These are phyloP conservation scores for Margarornis squamiger DNA, from an alignment of 2,797 vertebrate species.

Conservation along the genomic window DNA sequence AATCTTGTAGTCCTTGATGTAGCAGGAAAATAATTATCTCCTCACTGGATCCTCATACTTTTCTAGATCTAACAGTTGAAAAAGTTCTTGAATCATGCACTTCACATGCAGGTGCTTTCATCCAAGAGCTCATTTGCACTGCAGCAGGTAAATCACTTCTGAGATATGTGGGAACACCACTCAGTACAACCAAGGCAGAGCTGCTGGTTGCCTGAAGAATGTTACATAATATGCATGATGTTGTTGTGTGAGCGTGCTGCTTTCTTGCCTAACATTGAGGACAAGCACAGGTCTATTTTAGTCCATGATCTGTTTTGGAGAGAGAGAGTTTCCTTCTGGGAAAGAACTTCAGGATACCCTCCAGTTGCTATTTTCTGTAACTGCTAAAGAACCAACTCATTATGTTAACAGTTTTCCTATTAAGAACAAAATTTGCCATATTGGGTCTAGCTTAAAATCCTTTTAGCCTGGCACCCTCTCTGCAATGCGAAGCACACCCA, in stretches of 20 bases:
- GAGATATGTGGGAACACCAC: neutral
- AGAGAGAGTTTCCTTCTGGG: neutral
- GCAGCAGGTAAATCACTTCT: neutral
- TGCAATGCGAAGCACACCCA: neutral
- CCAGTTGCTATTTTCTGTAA: neutral
- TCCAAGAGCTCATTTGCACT: neutral
- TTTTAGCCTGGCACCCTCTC: neutral
- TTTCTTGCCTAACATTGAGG: neutral
- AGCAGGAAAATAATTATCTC: neutral
- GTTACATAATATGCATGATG: neutral
- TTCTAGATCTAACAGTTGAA: neutral
- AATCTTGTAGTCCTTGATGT: neutral
- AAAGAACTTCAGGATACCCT: neutral
- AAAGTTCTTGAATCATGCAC: neutral
- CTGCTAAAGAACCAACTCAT: neutral
- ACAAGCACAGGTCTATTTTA: neutral
- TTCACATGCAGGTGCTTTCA: neutral
- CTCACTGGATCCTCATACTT: neutral
- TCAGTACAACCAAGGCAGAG: neutral
- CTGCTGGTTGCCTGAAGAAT: neutral
- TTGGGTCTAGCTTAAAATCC: neutral
- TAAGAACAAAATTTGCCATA: neutral
- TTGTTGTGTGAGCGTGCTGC: neutral
- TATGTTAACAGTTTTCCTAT: neutral
- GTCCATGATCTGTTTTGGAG: neutral